Conservation (phyloP, 2,113 vertebrate species). For the Lepus timidus region DNA sequence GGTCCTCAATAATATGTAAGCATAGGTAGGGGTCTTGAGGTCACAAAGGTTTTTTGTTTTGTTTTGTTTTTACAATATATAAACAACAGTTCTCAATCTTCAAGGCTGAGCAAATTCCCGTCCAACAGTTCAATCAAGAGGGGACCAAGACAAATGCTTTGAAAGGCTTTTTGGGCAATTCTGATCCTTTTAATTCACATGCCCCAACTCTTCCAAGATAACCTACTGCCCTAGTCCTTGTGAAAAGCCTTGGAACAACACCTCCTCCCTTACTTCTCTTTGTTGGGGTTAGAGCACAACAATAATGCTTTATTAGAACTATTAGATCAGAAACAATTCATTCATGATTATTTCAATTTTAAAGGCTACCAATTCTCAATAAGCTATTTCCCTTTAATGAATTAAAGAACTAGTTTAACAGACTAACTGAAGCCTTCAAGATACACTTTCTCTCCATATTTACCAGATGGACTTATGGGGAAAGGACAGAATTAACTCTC, state of each 20-base stretch:
- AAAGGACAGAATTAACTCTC: conserved; percentile 38
- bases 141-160: neutral
- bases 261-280: neutral
- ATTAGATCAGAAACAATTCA: conserved; percentile 1
- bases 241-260: conserved; percentile 17
- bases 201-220: neutral
- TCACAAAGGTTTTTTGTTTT: neutral
- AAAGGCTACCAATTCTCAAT: conserved; percentile 14
- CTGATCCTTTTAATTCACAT: neutral
- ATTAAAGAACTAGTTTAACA: conserved; percentile 27
- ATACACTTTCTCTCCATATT: conserved; percentile 30
- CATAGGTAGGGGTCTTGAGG: neutral
- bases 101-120: neutral
- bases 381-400: conserved; percentile 30
- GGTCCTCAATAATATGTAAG: neutral
- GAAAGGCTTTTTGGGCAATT: neutral
- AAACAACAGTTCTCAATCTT: neutral
- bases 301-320: neutral
- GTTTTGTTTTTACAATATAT: too few species aligned
- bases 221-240: neutral
- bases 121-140: neutral
- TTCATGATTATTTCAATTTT: neutral
- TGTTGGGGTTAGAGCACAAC: neutral
- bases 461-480: neutral
- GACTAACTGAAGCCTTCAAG: neutral